Percentiles rank a stretch among this genome's conserved stretches.
Evolutionary conservation across 1,140 invertebrate species (phyloP).

Genomic region (Rhopalosiphum padi): DNA sequence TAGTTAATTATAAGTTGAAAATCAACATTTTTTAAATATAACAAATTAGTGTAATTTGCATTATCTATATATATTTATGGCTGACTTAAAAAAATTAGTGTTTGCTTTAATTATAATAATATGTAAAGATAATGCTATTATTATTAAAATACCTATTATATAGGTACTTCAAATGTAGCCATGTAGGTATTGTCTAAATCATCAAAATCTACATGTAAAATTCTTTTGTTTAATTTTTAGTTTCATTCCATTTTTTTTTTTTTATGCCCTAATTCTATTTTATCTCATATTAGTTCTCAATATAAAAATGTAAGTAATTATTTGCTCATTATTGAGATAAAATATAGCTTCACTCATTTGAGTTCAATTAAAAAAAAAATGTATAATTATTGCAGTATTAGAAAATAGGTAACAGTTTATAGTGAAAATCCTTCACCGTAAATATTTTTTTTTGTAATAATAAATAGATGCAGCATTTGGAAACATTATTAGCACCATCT

Average conservation of each 20-base stretch:
- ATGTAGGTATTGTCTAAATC: not conserved
- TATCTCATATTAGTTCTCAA: not conserved
- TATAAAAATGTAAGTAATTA: not conserved
- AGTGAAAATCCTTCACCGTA: not conserved
- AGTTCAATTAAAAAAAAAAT: not conserved
- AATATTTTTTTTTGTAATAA: slow-evolving; percentile 32
- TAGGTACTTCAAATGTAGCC: not conserved
- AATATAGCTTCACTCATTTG: not conserved
- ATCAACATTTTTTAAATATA: too few species aligned
- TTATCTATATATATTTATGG: too few species aligned
- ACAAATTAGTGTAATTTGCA: too few species aligned
- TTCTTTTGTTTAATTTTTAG: not conserved
- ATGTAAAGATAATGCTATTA: not conserved
- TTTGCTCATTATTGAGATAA: not conserved
- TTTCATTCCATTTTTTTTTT: not conserved
- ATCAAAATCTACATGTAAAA: not conserved
- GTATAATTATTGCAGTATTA: not conserved
- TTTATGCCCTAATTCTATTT: not conserved
- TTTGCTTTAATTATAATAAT: not conserved
- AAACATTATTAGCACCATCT: slow-evolving; percentile 8
- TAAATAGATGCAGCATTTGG: slow-evolving; percentile 37
- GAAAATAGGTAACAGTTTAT: not conserved
- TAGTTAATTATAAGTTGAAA: not conserved
- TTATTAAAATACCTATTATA: not conserved
- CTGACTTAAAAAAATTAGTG: not conserved